These are phyloP conservation scores for Zoanthus sociatus DNA, from an alignment of 92 coral and sea anemone genomes.

Conservation along the genomic window DNA sequence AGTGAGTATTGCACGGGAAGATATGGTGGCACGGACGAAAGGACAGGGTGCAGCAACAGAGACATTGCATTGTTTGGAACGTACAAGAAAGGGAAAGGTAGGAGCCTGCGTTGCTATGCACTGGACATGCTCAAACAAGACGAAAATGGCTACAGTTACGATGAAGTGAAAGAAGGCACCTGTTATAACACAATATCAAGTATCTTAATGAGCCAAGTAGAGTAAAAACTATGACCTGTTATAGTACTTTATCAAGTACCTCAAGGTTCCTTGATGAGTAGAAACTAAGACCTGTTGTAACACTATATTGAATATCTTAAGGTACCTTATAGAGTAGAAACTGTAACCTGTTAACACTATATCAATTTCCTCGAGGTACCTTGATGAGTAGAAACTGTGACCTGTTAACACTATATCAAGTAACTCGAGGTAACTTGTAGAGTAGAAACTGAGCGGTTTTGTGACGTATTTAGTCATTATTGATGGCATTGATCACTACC, in stretches of 20 bases:
- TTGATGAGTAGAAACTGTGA: too few species aligned
- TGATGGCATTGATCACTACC: too few species aligned
- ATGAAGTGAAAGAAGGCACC: neutral
- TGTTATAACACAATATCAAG: neutral
- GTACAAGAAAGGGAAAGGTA: neutral
- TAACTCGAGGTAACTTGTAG: too few species aligned
- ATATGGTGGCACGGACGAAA: neutral
- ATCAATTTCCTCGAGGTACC: too few species aligned
- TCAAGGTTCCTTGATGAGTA: too few species aligned
- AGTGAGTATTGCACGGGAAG: neutral
- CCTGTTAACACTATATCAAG: neutral
- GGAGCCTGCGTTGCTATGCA: conserved; percentile 22
- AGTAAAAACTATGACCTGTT: neutral
- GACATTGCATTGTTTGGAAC: conserved; percentile 11
- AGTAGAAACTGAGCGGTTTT: too few species aligned
- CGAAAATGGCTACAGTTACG: conserved; percentile 14
- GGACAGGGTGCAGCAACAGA: conserved; percentile 3
- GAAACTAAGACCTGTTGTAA: too few species aligned
- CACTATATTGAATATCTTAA: too few species aligned
- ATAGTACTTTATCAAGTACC: too few species aligned
- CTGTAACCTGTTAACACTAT: too few species aligned
- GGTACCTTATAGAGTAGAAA: too few species aligned
- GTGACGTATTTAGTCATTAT: too few species aligned
- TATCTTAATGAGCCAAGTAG: neutral
- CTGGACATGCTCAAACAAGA: conserved; percentile 7